These are phyloP conservation scores for Lithophane ornitopus DNA, from an alignment of 2,888 invertebrate genomes.

Conservation along the genomic window DNA sequence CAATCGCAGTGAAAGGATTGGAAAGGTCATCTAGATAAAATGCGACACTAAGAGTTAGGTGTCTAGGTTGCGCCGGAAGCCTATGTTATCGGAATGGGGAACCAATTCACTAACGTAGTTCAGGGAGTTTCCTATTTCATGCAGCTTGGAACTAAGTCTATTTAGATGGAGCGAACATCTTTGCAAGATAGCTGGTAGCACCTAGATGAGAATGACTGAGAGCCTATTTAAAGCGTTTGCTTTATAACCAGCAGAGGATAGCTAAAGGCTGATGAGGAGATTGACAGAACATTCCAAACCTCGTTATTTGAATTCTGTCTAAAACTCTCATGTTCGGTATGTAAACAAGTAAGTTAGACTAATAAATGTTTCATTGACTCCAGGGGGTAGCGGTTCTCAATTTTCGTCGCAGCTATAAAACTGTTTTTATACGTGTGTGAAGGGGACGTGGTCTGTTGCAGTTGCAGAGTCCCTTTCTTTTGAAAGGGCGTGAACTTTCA, in stretches of 20 bases:
- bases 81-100: not conserved
- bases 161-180: not conserved
- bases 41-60: not conserved
- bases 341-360: conserved; percentile 25
- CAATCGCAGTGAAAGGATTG: conserved; percentile 15
- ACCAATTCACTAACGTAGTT: not conserved
- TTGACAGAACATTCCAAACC: not conserved
- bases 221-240: not conserved
- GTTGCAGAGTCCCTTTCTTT: not conserved
- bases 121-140: not conserved
- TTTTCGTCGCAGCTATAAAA: conserved; percentile 47
- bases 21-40: conserved; percentile 33
- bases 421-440: not conserved
- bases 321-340: not conserved
- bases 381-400: conserved; percentile 35
- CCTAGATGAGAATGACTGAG: not conserved
- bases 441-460: not conserved
- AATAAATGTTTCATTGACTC: conserved; percentile 43
- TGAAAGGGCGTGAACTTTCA: not conserved
- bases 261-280: not conserved
- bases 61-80: not conserved
- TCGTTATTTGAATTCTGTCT: not conserved
- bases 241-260: not conserved
- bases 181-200: not conserved
- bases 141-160: not conserved